Evolutionary conservation across 2,797 vertebrate species (phyloP).

Genomic region (Pseudochromis fuscus): DNA sequence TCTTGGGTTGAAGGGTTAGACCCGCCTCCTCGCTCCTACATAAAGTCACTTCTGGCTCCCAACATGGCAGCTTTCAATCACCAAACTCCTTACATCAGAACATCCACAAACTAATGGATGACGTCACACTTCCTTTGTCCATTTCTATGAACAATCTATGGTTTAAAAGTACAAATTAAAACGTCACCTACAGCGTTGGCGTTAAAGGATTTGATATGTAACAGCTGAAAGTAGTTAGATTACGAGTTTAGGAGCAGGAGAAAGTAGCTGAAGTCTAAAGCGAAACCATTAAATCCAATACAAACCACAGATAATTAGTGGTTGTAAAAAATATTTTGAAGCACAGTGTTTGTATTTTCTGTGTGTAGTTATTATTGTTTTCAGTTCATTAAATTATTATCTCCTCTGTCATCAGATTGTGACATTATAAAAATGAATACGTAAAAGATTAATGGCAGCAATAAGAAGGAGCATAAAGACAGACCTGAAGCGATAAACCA

Average conservation of each 20-base stretch:
- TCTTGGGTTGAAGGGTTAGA: too few relatives aligned
- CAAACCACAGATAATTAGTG: background rate
- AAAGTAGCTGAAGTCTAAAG: background rate
- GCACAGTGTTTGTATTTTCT: background rate
- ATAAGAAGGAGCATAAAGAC: conserved; percentile 6
- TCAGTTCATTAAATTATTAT: conserved; percentile 19
- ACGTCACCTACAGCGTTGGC: background rate
- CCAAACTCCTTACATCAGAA: too few relatives aligned
- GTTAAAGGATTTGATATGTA: background rate
- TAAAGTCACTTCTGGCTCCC: too few relatives aligned
- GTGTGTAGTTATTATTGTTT: conserved; percentile 8
- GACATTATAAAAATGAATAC: conserved; percentile 1
- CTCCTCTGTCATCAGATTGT: conserved; percentile 9
- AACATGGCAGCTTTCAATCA: too few relatives aligned
- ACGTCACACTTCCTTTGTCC: too few relatives aligned
- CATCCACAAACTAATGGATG: too few relatives aligned
- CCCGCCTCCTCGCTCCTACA: too few relatives aligned
- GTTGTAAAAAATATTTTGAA: background rate
- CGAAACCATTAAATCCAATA: background rate
- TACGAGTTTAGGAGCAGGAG: background rate
- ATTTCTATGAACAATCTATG: too few relatives aligned
- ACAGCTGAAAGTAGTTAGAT: background rate
- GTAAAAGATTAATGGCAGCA: conserved; percentile 26
- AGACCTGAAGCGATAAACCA: conserved; percentile 6
- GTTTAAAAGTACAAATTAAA: background rate